Base-by-base conservation (phyloP, 2,113 vertebrate species). In the Grallaria varia region DNA sequence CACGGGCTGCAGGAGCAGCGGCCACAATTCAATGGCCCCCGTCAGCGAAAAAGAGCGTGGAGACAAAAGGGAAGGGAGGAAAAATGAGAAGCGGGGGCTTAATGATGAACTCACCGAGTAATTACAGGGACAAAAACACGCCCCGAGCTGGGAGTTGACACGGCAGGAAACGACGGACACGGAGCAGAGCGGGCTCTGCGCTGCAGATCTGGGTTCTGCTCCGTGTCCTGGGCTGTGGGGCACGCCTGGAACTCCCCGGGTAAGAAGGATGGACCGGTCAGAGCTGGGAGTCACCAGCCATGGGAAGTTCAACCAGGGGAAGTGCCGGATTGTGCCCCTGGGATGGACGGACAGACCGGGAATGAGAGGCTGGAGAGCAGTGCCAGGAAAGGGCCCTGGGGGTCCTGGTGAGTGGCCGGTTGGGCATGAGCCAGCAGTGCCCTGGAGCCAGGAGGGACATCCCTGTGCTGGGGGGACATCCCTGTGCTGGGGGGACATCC, bases 231-330 rank as follows among this genome's bases (percentile, higher is more conserved):
- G 52, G 9, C 3, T 8, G 5, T 6, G 39, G 45, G 50, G 50
- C 6, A 11, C 27, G 25, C 15, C 56, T 56, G 39, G 27, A 56
- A 7, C 13, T 39, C 31, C 28, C 23, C 28, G 7, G 0, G 0
- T 5, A 22, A 56, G 25, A 37, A 35, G 28, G 30, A 53, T 53
- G 16, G 42, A 30, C 52, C 18, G 17, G 31, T 53, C 52, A 5
- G 3, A 53, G 52, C 52, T 53, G 52, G 52, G 52, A 53, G 31
- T 53, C 52, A 30, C 52, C 52, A 53, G 4, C 52, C 28, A 18
- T 4, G 52, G 28, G 28, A 30, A 44, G 42, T 10, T 42, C n/a
- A n/a, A n/a, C n/a, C n/a, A n/a, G n/a, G n/a, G n/a, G n/a, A n/a
- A n/a, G n/a, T n/a, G n/a, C n/a, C n/a, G n/a, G n/a, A n/a, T n/a